These are phyloP conservation scores for Cheumatopsyche charites DNA, from an alignment of 1,140 invertebrate genomes.

Conservation along the genomic window DNA sequence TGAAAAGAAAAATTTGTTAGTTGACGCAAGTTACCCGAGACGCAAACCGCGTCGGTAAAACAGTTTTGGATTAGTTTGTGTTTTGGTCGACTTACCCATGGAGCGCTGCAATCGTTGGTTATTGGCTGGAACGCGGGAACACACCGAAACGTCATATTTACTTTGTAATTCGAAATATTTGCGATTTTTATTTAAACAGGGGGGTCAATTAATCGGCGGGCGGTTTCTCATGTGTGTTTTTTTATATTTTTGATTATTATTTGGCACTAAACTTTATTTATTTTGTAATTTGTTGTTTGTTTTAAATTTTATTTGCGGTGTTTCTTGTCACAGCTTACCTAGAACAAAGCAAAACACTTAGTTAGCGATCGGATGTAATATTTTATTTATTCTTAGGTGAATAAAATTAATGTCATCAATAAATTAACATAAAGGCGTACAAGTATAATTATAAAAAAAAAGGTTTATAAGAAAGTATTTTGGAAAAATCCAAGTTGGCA, in stretches of 20 bases:
- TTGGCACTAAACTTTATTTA: slow-evolving; percentile 47
- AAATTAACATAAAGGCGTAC: no score
- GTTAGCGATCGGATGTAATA: slow-evolving; percentile 52
- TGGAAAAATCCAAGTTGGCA: no score
- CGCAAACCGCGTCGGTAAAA: slow-evolving; percentile 35
- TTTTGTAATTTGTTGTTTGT: no score
- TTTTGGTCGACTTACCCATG: slow-evolving; percentile 65
- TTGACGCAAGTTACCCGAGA: no score
- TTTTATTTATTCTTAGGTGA: no score
- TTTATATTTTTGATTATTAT: neutral
- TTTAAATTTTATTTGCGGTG: slow-evolving; percentile 11
- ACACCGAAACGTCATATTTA: slow-evolving; percentile 67
- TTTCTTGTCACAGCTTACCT: slow-evolving; percentile 62
- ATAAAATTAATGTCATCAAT: no score
- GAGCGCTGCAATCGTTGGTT: slow-evolving; percentile 66
- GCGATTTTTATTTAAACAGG: slow-evolving; percentile 25
- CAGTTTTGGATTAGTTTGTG: slow-evolving; percentile 14
- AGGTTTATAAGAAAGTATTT: no score
- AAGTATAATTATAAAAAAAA: no score
- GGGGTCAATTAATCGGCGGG: slow-evolving; percentile 8
- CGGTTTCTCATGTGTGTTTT: neutral
- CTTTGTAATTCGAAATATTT: slow-evolving; percentile 26
- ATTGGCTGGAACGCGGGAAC: slow-evolving; percentile 70
- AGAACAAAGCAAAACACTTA: slow-evolving; percentile 60
- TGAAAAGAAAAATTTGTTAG: no score